These are phyloP conservation scores for Onychomys leucogaster DNA, from an alignment of 2,797 vertebrate genomes.

Conservation along the genomic window DNA sequence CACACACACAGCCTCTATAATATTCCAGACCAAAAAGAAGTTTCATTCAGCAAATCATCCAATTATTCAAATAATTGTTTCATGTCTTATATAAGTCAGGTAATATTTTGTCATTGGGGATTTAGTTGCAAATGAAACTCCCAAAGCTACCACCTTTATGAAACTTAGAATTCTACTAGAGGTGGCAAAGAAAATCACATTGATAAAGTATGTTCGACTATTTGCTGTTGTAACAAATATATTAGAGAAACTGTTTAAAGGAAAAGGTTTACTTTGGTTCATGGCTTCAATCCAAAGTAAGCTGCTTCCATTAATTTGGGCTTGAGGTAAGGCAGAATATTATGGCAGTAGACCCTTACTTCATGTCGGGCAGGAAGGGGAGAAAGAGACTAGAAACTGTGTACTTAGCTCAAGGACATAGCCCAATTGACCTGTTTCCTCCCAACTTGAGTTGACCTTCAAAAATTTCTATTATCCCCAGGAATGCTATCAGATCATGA, in stretches of 20 bases:
- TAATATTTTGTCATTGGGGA: background rate
- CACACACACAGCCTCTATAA: background rate
- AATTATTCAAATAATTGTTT: background rate
- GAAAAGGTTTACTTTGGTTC: background rate
- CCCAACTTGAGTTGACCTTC: background rate
- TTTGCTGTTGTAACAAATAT: background rate
- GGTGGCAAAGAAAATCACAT: background rate
- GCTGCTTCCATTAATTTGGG: background rate
- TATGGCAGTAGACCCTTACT: background rate
- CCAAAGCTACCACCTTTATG: background rate
- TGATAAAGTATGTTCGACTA: background rate
- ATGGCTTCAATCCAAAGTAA: background rate
- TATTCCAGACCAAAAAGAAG: background rate
- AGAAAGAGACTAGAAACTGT: background rate
- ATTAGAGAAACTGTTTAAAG: background rate
- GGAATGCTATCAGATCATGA: background rate
- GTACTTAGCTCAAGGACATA: background rate
- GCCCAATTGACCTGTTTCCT: background rate
- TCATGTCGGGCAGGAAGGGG: background rate
- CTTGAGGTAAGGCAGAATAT: background rate
- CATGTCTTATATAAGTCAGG: background rate
- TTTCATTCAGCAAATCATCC: background rate
- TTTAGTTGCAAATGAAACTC: constrained; percentile 16
- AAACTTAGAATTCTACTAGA: background rate
- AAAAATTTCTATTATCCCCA: background rate